Percentiles rank a stretch among this genome's conserved stretches.
phyloP scores from a whole-genome alignment of 2,888 invertebrate genomes.

The Chesias legatella region DNA sequence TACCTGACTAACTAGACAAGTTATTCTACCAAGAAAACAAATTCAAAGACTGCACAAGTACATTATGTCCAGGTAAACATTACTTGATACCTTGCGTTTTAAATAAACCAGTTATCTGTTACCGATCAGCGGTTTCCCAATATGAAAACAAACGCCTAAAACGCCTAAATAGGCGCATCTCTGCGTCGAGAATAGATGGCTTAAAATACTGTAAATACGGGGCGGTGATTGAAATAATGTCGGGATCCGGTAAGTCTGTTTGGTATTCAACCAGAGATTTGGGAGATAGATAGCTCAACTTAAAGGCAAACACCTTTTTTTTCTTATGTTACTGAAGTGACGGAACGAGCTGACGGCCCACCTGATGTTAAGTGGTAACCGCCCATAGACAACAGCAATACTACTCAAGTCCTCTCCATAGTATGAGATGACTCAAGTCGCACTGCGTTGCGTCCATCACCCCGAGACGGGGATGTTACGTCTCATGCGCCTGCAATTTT shows the following conservation, averaged over 20 bases:
- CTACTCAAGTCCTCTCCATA: too few relatives aligned
- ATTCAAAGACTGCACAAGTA: slow-evolving; percentile 10
- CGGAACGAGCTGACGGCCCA: too few relatives aligned
- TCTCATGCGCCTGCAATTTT: too few relatives aligned
- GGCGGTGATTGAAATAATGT: slow-evolving; percentile 69
- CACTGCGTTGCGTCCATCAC: too few relatives aligned
- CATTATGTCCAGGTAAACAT: slow-evolving; percentile 21
- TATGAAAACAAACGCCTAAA: slow-evolving; percentile 59
- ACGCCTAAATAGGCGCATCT: slow-evolving; percentile 60
- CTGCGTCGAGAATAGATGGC: slow-evolving; percentile 65
- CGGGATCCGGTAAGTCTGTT: slow-evolving; percentile 48
- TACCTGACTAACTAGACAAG: too few relatives aligned
- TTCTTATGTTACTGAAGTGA: too few relatives aligned
- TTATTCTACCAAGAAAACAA: too few relatives aligned
- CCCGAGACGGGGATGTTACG: too few relatives aligned
- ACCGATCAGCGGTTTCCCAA: slow-evolving; percentile 50
- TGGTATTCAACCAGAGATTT: slow-evolving; percentile 42
- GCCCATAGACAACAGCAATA: too few relatives aligned
- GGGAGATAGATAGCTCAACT: slow-evolving; percentile 11
- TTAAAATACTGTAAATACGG: slow-evolving; percentile 62
- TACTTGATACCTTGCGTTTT: slow-evolving; percentile 20
- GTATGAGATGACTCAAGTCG: too few relatives aligned
- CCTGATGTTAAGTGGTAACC: too few relatives aligned
- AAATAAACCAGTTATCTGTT: slow-evolving; percentile 36
- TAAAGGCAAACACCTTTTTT: too few relatives aligned